Base-by-base conservation (phyloP, 2,797 vertebrate genomes). In the Remorina albescens region DNA sequence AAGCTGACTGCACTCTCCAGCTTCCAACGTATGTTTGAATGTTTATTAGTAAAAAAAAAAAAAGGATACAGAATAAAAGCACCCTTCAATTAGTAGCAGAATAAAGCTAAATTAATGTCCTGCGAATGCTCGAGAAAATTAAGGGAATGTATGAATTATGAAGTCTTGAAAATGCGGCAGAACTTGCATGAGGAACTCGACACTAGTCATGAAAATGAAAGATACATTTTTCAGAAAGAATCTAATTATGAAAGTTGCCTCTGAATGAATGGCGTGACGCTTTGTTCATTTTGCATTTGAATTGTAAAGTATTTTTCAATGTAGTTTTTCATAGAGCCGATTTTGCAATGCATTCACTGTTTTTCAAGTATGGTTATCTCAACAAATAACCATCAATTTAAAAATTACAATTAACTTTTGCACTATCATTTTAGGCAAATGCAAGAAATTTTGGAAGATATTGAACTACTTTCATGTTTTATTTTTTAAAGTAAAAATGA, bases 81-180 rank as follows among this genome's bases (percentile, higher is more conserved):
- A n/a, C 4, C 34, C 26, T 69, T 70, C 37, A 46, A 34, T 75
- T 62, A 69, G 28, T 9, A 53, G 57, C 16, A 59, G n/a, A 60
- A 49, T 2, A 2, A 44, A 28, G 49, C 23, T 30, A 32, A 50
- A 73, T 30, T 0, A 51, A 67, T 21, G 57, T 34, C 6, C 53
- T 71, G 53, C 25, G 19, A 39, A 4, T 19, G 44, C 46, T 54
- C 53, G 37, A 8, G 55, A 32, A 57, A 36, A 62, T 76, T 36
- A 69, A 70, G 50, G 12, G 8, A 32, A 11, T 0, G 0, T 44
- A 19, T 56, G 59, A 64, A 51, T 37, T 19, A 56, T 56, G 30
- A 36, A 26, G 13, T 15, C 55, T 65, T 74, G 8, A 36, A 60
- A 54, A 26, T 19, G 26, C 67, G 21, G 6, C 51, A 50, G 13